These are phyloP conservation scores for Drosophila teissieri DNA, from an alignment of 1,140 invertebrate genomes.

Conservation along the genomic window DNA sequence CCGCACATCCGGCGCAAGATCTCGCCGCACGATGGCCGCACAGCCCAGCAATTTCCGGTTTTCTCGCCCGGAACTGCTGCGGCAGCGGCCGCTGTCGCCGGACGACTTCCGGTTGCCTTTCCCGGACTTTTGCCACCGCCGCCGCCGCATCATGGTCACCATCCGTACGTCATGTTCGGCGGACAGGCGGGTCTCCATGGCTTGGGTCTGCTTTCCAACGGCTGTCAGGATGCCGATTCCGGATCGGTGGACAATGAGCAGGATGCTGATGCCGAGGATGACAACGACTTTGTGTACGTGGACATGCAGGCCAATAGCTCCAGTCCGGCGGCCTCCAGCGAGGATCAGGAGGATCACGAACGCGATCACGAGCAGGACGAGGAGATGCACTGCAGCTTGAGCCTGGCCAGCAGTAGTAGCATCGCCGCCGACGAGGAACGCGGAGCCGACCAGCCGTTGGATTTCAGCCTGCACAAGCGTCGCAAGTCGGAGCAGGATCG, in stretches of 20 bases:
- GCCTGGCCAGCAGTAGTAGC: constrained; percentile 57
- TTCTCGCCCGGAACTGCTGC: constrained; percentile 78
- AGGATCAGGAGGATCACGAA: constrained; percentile 56
- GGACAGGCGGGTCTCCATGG: constrained; percentile 34
- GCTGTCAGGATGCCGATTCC: constrained; percentile 30
- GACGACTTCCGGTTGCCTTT: constrained; percentile 85
- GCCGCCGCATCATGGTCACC: constrained; percentile 41
- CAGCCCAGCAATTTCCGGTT: constrained; percentile 92
- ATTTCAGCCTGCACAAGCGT: constrained; percentile 79
- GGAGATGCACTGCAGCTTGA: constrained; percentile 67
- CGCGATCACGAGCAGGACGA: constrained; percentile 37
- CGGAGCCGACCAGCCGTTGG: constrained; percentile 62
- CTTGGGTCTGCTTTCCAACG: constrained; percentile 47
- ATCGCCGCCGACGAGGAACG: constrained; percentile 31
- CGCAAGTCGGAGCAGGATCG: constrained; percentile 19
- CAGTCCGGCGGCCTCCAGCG: constrained; percentile 68
- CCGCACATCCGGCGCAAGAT: constrained; percentile 96
- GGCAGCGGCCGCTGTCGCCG: constrained; percentile 49
- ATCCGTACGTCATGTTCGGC: constrained; percentile 57
- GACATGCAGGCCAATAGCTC: constrained; percentile 71
- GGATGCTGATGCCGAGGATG: constrained; percentile 62
- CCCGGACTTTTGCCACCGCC: constrained; percentile 85
- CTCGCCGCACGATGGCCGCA: constrained; percentile 95
- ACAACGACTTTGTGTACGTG: constrained; percentile 71
- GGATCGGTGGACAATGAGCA: constrained; percentile 41